phyloP scores from a whole-genome alignment of 2,797 vertebrate species.

The Orestias chungarensis region DNA sequence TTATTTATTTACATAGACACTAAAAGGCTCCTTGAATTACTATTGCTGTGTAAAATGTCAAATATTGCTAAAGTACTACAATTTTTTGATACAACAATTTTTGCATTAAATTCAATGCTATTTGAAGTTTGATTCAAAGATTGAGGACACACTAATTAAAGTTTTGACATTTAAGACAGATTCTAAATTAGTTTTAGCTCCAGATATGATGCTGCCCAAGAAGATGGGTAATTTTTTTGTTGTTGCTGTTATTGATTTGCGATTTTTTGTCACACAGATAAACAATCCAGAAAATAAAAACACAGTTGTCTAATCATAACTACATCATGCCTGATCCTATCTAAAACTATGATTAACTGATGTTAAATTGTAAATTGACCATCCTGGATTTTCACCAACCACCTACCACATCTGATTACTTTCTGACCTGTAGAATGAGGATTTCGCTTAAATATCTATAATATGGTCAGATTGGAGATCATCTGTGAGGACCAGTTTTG shows the following conservation, averaged over 20 bases:
- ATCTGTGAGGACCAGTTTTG: background rate
- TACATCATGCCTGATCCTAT: background rate
- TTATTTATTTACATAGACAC: background rate
- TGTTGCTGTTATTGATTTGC: background rate
- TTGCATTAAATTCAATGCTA: background rate
- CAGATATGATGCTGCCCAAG: background rate
- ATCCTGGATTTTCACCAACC: background rate
- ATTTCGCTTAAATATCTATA: background rate
- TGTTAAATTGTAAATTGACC: no score
- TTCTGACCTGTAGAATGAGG: no score
- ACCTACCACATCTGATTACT: no score
- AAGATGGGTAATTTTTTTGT: background rate
- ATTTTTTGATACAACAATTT: background rate
- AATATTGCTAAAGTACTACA: background rate
- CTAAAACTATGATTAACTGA: background rate
- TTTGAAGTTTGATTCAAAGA: no score
- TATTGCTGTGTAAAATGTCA: background rate
- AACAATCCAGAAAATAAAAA: background rate
- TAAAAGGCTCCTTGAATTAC: background rate
- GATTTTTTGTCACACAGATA: background rate
- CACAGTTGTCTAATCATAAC: background rate
- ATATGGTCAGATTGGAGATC: background rate
- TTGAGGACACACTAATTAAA: background rate
- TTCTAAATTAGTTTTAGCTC: background rate
- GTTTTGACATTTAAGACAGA: background rate